phyloP scores from a whole-genome alignment of 2,113 vertebrate genomes.

The Thalassoma bifasciatum region DNA sequence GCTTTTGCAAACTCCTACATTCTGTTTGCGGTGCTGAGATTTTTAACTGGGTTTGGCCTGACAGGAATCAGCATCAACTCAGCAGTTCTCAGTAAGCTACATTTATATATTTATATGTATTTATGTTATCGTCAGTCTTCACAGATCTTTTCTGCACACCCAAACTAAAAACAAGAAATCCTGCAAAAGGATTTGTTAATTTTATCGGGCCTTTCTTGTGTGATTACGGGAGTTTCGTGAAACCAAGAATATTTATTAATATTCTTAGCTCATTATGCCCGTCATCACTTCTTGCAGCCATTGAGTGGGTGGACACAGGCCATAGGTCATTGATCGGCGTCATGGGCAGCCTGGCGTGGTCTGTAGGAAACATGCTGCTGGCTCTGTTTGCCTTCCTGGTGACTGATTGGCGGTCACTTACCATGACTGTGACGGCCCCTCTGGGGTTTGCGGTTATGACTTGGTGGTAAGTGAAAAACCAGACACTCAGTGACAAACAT shows the following conservation, averaged over 20 bases:
- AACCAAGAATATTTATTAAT: not conserved
- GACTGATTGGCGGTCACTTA: conserved; percentile 75
- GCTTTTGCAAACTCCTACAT: conserved; percentile 72
- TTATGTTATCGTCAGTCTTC: not conserved
- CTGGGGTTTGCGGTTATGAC: conserved; percentile 67
- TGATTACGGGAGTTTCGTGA: too few relatives aligned
- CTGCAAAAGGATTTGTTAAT: not conserved
- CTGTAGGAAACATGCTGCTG: conserved; percentile 76
- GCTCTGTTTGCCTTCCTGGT: conserved; percentile 71
- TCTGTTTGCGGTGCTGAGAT: conserved; percentile 74
- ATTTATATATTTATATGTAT: too few relatives aligned
- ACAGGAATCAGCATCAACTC: conserved; percentile 72
- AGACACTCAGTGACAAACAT: not conserved
- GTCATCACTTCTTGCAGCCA: conserved; percentile 44
- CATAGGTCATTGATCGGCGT: conserved; percentile 73
- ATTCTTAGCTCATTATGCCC: rapidly evolving
- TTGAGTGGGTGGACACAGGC: conserved; percentile 80
- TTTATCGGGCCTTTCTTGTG: not conserved
- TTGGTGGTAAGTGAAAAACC: conserved; percentile 76
- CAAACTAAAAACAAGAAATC: not conserved
- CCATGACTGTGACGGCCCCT: conserved; percentile 71
- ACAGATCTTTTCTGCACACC: not conserved
- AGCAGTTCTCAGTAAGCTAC: conserved; percentile 67
- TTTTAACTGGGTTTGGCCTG: conserved; percentile 76
- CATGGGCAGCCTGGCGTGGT: conserved; percentile 76